Conservation (phyloP, 30 jellyfish, hydroid and myxozoan genomes). For the Phacellophora camtschatica region DNA sequence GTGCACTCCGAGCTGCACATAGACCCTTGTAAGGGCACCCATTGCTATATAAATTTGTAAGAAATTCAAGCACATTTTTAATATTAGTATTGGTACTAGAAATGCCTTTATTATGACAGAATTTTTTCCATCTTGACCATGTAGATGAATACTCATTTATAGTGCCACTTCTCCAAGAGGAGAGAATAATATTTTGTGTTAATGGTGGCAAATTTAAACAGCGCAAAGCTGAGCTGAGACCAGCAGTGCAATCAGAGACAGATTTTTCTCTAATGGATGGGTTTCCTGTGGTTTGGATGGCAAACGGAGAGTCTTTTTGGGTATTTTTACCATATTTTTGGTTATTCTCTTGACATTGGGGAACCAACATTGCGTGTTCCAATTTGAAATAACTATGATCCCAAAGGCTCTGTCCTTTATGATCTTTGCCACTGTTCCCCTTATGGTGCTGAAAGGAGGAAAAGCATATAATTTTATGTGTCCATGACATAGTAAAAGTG, state of each 20-base stretch:
- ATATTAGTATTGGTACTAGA: background rate
- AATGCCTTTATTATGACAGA: background rate
- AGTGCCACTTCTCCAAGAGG: background rate
- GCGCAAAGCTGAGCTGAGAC: background rate
- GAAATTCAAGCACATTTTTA: background rate
- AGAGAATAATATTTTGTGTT: background rate
- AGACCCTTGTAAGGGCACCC: conserved; percentile 15
- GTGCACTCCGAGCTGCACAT: conserved; percentile 27
- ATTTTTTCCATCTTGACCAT: background rate
- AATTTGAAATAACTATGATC: background rate
- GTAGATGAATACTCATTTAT: background rate
- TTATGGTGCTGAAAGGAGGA: conserved; percentile 25
- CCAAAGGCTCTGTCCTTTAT: background rate
- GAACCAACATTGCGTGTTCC: background rate
- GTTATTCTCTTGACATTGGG: background rate
- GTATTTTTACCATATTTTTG: background rate
- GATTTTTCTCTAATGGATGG: background rate
- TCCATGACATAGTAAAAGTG: conserved; percentile 18
- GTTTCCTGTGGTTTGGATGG: background rate
- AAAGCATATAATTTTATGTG: background rate
- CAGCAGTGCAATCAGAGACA: background rate
- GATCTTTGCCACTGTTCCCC: background rate
- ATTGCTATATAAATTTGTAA: background rate
- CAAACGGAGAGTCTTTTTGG: background rate
- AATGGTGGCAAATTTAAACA: background rate